Conservation (phyloP, 2,888 invertebrate species). For the Lochmaea crataegi region DNA sequence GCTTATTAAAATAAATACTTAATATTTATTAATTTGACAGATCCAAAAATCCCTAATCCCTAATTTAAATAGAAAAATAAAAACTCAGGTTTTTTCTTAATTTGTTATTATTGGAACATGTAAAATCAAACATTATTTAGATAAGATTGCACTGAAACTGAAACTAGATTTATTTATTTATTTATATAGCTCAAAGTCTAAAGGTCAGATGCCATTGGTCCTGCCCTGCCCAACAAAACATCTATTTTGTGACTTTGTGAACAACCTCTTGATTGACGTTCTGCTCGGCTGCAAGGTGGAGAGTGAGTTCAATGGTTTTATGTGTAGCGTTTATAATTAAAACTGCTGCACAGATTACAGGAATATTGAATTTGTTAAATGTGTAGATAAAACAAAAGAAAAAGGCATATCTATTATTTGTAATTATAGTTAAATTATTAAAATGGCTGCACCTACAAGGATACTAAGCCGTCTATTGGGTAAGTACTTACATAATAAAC, state of each 20-base stretch:
- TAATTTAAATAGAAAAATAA: neutral
- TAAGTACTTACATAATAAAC: conserved; percentile 60
- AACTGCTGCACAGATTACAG: conserved; percentile 27
- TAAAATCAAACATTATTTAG: neutral
- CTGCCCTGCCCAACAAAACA: conserved; percentile 6
- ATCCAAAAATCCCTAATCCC: neutral
- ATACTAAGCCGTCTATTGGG: conserved; percentile 60
- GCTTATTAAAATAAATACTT: no score
- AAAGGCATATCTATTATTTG: conserved; percentile 26
- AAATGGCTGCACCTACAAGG: conserved; percentile 62
- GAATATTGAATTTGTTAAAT: conserved; percentile 36
- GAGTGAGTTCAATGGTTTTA: conserved; percentile 32
- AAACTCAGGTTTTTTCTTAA: neutral
- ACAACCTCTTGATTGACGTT: conserved; percentile 17
- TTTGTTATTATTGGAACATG: neutral
- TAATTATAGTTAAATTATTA: conserved; percentile 30
- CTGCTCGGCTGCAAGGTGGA: neutral
- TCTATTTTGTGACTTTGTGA: conserved; percentile 32
- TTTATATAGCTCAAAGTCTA: conserved; percentile 9
- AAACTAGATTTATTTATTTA: neutral
- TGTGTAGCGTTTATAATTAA: conserved; percentile 4
- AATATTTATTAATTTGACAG: neutral
- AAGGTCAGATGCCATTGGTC: conserved; percentile 23
- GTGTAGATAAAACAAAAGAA: conserved; percentile 31
- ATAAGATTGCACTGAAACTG: neutral